Evolutionary conservation across 2,113 vertebrate genomes (phyloP).

Genomic region (Salvelinus fontinalis): DNA sequence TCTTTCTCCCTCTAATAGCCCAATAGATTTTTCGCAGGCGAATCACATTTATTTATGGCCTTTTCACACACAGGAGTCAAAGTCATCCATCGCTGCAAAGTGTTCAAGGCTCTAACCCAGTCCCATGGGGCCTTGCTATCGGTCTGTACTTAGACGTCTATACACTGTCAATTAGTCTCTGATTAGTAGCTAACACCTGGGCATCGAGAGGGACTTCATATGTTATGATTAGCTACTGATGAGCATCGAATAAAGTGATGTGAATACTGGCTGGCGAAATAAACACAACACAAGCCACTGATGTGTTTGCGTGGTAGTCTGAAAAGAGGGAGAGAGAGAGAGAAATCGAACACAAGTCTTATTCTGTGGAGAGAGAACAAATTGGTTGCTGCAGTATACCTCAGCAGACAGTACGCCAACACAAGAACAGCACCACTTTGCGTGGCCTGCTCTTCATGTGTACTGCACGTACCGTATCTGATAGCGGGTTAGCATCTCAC

Average conservation of each 20-base stretch:
- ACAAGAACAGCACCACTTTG: not conserved
- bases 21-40: conserved; percentile 19
- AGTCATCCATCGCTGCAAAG: conserved; percentile 14
- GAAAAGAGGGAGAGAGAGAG: not conserved
- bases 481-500: not conserved
- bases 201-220: not conserved
- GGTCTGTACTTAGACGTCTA: not conserved
- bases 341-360: not conserved
- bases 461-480: not conserved
- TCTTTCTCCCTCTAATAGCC: not conserved
- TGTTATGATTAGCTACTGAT: not conserved
- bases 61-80: conserved; percentile 13
- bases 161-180: conserved; percentile 5
- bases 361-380: not conserved
- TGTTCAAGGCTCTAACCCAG: not conserved
- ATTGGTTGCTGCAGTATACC: not conserved
- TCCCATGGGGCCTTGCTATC: not conserved
- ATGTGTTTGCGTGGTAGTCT: not conserved
- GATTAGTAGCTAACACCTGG: conserved; percentile 1
- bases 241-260: no score
- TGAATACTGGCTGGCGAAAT: not conserved
- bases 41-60: conserved; percentile 13
- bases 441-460: not conserved
- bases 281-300: not conserved
- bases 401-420: not conserved